Evolutionary conservation across 2,888 invertebrate genomes (phyloP).

Genomic region (Rugalucina vietnamica): DNA sequence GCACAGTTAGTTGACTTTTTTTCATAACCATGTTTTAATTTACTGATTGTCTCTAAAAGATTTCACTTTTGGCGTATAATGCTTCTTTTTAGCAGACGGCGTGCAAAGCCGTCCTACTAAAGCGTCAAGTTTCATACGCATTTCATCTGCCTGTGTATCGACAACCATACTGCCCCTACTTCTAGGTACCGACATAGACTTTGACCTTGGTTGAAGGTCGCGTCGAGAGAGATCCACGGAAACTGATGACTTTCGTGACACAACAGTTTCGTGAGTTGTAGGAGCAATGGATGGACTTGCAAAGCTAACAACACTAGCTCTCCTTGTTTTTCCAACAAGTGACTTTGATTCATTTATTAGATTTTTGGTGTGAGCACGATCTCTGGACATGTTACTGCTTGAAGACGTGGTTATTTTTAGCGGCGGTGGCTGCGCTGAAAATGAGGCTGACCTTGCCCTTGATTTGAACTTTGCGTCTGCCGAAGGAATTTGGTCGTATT

Average conservation of each 20-base stretch:
- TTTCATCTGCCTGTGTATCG: not conserved
- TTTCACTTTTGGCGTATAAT: not conserved
- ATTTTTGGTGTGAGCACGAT: conserved; percentile 30
- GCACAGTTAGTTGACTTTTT: too few relatives aligned
- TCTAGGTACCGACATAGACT: not conserved
- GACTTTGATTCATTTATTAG: conserved; percentile 51
- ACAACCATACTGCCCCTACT: not conserved
- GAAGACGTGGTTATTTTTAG: not conserved
- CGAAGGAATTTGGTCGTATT: not conserved
- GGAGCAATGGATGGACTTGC: not conserved
- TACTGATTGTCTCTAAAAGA: too few relatives aligned
- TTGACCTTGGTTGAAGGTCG: conserved; percentile 22
- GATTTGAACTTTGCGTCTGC: not conserved
- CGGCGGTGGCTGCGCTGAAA: not conserved
- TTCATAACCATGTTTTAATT: too few relatives aligned
- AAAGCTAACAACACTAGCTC: not conserved
- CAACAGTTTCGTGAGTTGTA: not conserved
- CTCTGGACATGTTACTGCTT: not conserved
- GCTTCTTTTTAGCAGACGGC: not conserved
- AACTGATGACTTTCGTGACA: not conserved
- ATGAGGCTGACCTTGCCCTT: not conserved
- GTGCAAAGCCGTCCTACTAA: not conserved
- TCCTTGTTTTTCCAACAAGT: conserved; percentile 23
- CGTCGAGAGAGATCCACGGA: not conserved
- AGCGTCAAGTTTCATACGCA: not conserved